These are phyloP conservation scores for Lucinisca nassula DNA, from an alignment of 2,888 invertebrate species.

Conservation along the genomic window DNA sequence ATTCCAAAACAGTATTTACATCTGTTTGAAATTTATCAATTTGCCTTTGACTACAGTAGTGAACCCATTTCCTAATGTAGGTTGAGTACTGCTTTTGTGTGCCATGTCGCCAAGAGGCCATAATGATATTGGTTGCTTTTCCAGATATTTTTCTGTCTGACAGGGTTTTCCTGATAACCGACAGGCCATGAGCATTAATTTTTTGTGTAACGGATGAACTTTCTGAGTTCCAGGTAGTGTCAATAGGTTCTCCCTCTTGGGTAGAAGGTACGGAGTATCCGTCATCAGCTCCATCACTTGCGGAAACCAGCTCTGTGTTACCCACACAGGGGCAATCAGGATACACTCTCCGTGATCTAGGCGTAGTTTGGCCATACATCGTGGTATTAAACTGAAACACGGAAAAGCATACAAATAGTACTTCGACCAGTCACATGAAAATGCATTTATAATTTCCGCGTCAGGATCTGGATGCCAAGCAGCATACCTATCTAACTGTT, in stretches of 20 bases:
- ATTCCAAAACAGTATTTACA: constrained; percentile 5
- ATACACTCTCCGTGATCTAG: neutral
- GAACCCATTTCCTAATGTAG: neutral
- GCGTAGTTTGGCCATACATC: neutral
- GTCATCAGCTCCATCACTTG: neutral
- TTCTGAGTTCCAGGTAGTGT: neutral
- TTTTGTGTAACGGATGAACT: neutral
- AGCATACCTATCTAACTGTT: neutral
- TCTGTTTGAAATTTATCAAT: neutral
- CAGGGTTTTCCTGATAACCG: neutral
- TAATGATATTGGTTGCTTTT: neutral
- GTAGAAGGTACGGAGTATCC: neutral
- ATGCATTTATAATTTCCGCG: neutral
- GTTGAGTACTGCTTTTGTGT: no score
- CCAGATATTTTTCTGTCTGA: neutral
- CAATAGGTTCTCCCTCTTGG: neutral
- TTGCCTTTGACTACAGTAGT: neutral
- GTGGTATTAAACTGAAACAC: neutral
- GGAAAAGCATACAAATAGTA: neutral
- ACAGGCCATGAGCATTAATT: neutral
- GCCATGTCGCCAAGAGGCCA: no score
- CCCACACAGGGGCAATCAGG: neutral
- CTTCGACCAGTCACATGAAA: neutral
- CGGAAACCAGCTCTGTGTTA: neutral
- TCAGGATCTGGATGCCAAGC: constrained; percentile 9